Base-by-base conservation (phyloP, 1,140 invertebrate species). In the Heliconius hewitsoni region DNA sequence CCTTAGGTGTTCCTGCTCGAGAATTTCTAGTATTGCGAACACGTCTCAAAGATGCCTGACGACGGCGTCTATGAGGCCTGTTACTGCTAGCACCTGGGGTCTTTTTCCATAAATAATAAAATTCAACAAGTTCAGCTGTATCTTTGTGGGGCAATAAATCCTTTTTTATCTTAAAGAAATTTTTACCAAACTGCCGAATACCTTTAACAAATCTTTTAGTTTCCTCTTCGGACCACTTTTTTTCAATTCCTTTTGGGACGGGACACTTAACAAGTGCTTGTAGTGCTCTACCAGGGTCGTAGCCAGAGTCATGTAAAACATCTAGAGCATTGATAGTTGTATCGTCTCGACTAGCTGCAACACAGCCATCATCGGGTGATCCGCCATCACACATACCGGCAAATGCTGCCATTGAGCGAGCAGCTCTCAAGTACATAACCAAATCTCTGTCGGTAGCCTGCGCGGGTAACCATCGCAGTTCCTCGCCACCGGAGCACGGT, bases 21-120 rank as follows among this genome's bases (percentile, higher is more conserved):
- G 96, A 96, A 79, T 96, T 96, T 79, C 97, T 95, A 60, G 97
- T 98, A 86, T 98, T 98, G 80, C 98, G 96, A 80, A 98, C 98
- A 82, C 98, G 95, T 82, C 98, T 96, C 77, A 99, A 95, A n/a
- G 98, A 98, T 84, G 97, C 97, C 91, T 98, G 97, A 76, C 98
- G 95, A 74, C 98, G 96, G 95, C 98, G 95, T 76, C 98, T 96
- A 90, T 99, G 98, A 30, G 98, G 98, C 78, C 98, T 96, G 93
- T 98, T 98, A 92, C 98, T 98, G 91, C 98, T 98, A 71, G 99
- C 99, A 86, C 98, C 98, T n/a, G 99, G 98, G n/a, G 99, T 99
- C 95, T 99, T 99, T 95, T 99, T 99, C 99, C 99, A 99, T 90
- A 99, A 96, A 95, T 99, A 99, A 95, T 99, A 99, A 95, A 98